Base-by-base conservation (phyloP, 2,888 invertebrate species). In the Nemapogon koenigi region DNA sequence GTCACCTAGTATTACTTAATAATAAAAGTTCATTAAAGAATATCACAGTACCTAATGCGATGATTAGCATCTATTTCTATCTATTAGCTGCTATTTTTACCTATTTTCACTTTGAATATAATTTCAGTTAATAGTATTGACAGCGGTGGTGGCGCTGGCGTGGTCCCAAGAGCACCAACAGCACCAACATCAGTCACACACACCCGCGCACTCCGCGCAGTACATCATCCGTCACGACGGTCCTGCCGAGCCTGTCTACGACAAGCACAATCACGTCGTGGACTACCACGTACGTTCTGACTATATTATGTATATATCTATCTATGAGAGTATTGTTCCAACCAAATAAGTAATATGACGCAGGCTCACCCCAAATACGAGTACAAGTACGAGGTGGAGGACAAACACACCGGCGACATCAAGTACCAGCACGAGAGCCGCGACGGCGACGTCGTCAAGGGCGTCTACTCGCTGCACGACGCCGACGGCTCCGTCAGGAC, bases 391-490 rank as follows among this genome's bases (percentile, higher is more conserved):
- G 64, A 66, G 3, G 67, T 60, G 2, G 55, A 64, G 40, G 71
- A 70, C 35, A 55, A 52, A 4, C 65, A 68, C 33, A 66, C 67
- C n/a, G 73, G 68, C 13, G 69, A 69, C 50, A 59, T 62, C 43
- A 68, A 69, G 50, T 59, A 60, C 45, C 69, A 69, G 44, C 46
- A 53, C 13, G 69, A 69, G 50, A 55, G 58, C 43, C 52, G 58
- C 13, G 61, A 66, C 56, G 81, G 80, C 4, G 65, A 79, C 46
- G 65, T 62, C 14, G 81, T 81, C 30, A 62, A 69, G 49, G 81
- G 81, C 15, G 68, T 76, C 46, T 81, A 81, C 49, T 63, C 60
- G 22, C 50, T 70, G 13, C 60, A 64, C 44, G 69, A 70, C 44
- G 61, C 69, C 18, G 64, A 60, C 36, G 70, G 70, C 39, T 67